These are phyloP conservation scores for Tolmerus cingulatus DNA, from an alignment of 2,888 invertebrate species.

Conservation along the genomic window DNA sequence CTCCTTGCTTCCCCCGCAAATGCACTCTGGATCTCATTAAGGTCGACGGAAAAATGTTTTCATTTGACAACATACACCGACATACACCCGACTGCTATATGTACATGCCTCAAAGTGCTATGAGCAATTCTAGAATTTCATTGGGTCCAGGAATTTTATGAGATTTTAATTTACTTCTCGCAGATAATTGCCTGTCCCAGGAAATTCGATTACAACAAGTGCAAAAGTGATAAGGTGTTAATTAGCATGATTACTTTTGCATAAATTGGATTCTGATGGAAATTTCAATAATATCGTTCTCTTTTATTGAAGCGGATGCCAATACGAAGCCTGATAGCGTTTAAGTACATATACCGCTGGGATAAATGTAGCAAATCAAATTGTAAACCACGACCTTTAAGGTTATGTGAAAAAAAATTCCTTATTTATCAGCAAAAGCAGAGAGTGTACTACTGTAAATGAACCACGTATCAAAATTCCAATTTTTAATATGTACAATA, in stretches of 20 bases:
- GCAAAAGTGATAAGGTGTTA: constrained; percentile 9
- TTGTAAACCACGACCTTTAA: not conserved
- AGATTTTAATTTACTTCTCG: constrained; percentile 8
- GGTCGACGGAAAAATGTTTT: not conserved
- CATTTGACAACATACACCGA: not conserved
- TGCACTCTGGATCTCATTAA: not conserved
- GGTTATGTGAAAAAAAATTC: not conserved
- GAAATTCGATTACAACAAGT: not conserved
- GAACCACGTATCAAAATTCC: too few species aligned
- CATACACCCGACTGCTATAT: not conserved
- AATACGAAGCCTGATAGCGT: not conserved
- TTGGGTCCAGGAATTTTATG: not conserved
- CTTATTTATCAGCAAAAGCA: not conserved
- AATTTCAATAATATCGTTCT: not conserved
- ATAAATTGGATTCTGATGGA: not conserved
- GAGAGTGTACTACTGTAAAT: not conserved
- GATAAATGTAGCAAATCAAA: not conserved
- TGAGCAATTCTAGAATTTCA: not conserved
- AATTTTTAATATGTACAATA: too few species aligned
- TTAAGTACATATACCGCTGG: not conserved
- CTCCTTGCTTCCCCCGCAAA: not conserved
- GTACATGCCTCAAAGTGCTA: not conserved
- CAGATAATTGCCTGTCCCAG: not conserved
- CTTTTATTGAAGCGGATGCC: not conserved
- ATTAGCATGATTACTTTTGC: not conserved